These are phyloP conservation scores for Emys orbicularis DNA, from an alignment of 2,797 vertebrate species.

Conservation along the genomic window DNA sequence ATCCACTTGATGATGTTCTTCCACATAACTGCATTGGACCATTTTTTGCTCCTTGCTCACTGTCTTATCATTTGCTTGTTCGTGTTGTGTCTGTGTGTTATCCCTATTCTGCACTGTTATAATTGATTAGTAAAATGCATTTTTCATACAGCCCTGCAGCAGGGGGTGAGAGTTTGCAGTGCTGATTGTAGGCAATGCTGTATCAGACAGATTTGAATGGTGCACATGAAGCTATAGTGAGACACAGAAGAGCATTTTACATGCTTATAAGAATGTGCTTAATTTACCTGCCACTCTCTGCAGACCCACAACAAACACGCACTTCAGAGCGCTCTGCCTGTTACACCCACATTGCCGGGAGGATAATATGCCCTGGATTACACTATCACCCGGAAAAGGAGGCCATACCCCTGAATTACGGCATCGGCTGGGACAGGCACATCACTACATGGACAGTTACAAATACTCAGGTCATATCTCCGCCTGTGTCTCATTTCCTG, in stretches of 20 bases:
- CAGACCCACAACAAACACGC: rapidly evolving
- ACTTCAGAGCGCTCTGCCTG: rapidly evolving
- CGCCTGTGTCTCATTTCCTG: constrained; percentile 25
- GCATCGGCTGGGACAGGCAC: background rate
- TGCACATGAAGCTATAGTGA: rapidly evolving
- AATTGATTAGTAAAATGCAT: background rate
- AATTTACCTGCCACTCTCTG: background rate
- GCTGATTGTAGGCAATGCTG: background rate
- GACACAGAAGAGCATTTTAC: background rate
- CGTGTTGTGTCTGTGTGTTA: rapidly evolving
- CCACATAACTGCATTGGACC: background rate
- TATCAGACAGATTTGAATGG: rapidly evolving
- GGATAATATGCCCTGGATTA: rapidly evolving
- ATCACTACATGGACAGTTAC: background rate
- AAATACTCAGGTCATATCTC: background rate
- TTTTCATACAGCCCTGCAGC: background rate
- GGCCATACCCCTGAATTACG: rapidly evolving
- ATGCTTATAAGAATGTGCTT: background rate
- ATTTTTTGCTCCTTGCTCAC: background rate
- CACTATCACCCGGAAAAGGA: background rate
- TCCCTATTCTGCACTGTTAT: rapidly evolving
- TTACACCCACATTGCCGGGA: background rate
- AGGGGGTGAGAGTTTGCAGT: background rate
- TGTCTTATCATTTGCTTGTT: background rate
- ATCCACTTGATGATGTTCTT: background rate